phyloP scores from a whole-genome alignment of 2,797 vertebrate genomes.

The Lagorchestes hirsutus region DNA sequence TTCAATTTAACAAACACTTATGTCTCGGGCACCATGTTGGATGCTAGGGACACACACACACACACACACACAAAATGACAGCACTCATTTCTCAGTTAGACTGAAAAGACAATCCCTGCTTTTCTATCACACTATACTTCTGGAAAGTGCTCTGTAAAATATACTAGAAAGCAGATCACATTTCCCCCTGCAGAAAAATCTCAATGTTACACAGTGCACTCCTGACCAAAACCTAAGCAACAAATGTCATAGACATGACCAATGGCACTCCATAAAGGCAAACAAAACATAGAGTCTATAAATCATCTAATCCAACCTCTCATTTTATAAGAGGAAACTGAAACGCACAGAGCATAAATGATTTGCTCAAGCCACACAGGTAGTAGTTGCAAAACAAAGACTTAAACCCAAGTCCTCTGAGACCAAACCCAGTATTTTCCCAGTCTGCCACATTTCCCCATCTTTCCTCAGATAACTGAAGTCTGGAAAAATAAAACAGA shows the following conservation, averaged over 20 bases:
- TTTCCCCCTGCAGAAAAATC: background rate
- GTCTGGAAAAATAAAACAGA: background rate
- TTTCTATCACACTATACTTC: background rate
- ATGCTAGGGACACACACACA: background rate
- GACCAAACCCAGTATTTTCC: background rate
- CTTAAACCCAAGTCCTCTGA: background rate
- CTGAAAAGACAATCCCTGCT: background rate
- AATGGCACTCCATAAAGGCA: background rate
- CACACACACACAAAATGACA: background rate
- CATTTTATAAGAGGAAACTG: background rate
- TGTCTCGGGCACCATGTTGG: background rate
- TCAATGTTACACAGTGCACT: background rate
- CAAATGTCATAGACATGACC: background rate
- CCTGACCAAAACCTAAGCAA: background rate
- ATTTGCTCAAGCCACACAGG: background rate
- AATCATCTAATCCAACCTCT: background rate
- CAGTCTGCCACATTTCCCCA: background rate
- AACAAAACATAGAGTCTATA: background rate
- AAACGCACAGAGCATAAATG: background rate
- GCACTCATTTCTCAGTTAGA: background rate
- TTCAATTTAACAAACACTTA: background rate
- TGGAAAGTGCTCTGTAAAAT: slow-evolving; percentile 15
- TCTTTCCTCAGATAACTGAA: background rate
- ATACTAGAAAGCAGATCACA: background rate
- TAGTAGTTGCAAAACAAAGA: background rate